Conservation (phyloP, 2,113 vertebrate species). For the Misgurnus anguillicaudatus region DNA sequence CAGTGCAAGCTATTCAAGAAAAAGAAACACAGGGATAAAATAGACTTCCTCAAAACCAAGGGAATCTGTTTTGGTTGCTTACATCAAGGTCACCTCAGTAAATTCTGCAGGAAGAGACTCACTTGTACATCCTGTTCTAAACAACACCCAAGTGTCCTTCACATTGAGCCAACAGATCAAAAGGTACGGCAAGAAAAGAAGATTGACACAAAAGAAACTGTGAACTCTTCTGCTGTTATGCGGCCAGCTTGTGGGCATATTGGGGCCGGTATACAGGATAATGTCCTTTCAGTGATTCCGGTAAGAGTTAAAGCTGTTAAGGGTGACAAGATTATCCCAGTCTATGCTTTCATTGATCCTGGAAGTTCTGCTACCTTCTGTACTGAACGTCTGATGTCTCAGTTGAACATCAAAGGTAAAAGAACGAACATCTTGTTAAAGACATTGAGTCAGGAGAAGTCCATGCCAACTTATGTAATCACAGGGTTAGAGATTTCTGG, state of each 20-base stretch:
- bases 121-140: constrained; percentile 24
- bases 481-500: constrained; percentile 13
- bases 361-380: constrained; percentile 3
- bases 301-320: constrained; percentile 31
- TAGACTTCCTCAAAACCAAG: constrained; percentile 37
- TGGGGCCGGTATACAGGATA: not conserved
- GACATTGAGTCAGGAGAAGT: constrained; percentile 12
- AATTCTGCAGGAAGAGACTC: constrained; percentile 18
- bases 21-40: constrained; percentile 35
- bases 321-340: not conserved
- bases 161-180: constrained; percentile 21
- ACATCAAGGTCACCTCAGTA: constrained; percentile 31
- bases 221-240: not conserved
- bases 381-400: constrained; percentile 15
- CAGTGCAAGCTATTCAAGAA: constrained; percentile 16
- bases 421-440: not conserved
- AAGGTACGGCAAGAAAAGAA: not conserved
- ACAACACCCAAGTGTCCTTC: constrained; percentile 29
- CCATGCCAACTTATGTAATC: constrained; percentile 1
- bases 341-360: constrained; percentile 17
- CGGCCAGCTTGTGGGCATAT: constrained; percentile 29
- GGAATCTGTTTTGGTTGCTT: constrained; percentile 43
- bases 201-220: not conserved
- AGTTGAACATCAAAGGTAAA: constrained; percentile 7
- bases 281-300: constrained; percentile 25